Base-by-base conservation (phyloP, 2,797 vertebrate genomes). In the Onychomys leucogaster region DNA sequence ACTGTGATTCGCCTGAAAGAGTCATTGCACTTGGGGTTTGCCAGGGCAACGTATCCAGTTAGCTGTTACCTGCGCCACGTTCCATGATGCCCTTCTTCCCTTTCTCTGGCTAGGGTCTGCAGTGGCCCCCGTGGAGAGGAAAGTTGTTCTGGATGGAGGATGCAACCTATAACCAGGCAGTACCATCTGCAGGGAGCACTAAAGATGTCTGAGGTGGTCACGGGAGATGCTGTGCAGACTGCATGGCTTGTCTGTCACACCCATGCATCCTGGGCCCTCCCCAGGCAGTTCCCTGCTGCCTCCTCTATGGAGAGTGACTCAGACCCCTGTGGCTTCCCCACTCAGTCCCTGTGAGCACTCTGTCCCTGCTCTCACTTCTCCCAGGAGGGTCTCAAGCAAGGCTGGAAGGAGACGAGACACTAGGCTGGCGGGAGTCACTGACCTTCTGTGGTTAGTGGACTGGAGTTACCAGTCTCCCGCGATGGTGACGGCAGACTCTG, bases 1-100 rank as follows among this genome's bases (percentile, higher is more conserved):
- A 2, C 41, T 41, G 3, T 10, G 49, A 2, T 6, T 6, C 12
- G 13, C 1, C 57, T 29, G 37, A 29, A 16, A 19, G 16, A 43
- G 6, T 12, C 76, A 14, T 52, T 4, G 7, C 52, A 19, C 11
- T 7, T 27, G 2, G 71, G 71, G 57, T 69, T 32, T 32, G 65
- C 85, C n/a, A 29, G 0, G 3, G 1, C 2, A 43, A 11, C 29
- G 0, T 16, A 0, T 17, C 14, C 34, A 19, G 14, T 57, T 21
- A 41, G 17, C 32, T 46, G 82, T 84, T 41, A 34, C 14, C 0
- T 3, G 21, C 41, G n/a, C 63, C 63, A 25, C 41, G 14, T 9
- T 67, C 77, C 12, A 0, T 3, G 16, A 8, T 5, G 43, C 2
- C 27, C 43, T 14, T n/a, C 21, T 5, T 19, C 34, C 34, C 61